phyloP scores from a whole-genome alignment of 1,140 invertebrate species.

The Drosophila asahinai region DNA sequence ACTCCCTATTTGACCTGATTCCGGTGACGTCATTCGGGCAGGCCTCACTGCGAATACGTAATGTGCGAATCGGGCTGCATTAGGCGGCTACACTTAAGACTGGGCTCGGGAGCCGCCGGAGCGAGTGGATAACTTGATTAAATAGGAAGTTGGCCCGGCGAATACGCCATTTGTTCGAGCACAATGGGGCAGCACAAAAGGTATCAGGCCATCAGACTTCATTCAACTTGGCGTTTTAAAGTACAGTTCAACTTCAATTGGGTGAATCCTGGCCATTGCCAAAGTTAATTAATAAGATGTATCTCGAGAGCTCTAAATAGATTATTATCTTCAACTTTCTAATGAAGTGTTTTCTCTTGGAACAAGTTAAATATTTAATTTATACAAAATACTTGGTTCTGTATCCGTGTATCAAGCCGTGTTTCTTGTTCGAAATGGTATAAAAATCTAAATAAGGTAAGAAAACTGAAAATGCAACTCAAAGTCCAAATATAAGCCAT shows the following conservation, averaged over 20 bases:
- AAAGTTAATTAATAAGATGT: neutral
- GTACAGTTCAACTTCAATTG: neutral
- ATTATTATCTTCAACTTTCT: no score
- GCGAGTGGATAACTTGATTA: conserved; percentile 45
- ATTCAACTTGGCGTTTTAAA: neutral
- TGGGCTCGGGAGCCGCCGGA: neutral
- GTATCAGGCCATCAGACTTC: neutral
- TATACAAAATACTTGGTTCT: no score
- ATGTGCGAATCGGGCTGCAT: conserved; percentile 53
- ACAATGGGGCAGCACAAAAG: conserved; percentile 20
- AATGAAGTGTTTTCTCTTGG: no score
- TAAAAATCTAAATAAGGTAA: no score
- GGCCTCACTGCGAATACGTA: conserved; percentile 53
- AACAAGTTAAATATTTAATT: no score
- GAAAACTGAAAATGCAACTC: no score
- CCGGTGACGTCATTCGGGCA: conserved; percentile 69
- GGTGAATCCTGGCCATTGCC: neutral
- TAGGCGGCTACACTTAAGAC: conserved; percentile 6
- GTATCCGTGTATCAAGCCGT: neutral
- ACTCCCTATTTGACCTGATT: conserved; percentile 68
- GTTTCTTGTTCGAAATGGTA: no score
- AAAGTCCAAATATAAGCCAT: no score
- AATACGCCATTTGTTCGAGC: conserved; percentile 26
- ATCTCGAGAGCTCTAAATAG: no score
- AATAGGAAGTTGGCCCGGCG: conserved; percentile 19